Base-by-base conservation (phyloP, 2,888 invertebrate genomes). In the Lasius fuliginosus region DNA sequence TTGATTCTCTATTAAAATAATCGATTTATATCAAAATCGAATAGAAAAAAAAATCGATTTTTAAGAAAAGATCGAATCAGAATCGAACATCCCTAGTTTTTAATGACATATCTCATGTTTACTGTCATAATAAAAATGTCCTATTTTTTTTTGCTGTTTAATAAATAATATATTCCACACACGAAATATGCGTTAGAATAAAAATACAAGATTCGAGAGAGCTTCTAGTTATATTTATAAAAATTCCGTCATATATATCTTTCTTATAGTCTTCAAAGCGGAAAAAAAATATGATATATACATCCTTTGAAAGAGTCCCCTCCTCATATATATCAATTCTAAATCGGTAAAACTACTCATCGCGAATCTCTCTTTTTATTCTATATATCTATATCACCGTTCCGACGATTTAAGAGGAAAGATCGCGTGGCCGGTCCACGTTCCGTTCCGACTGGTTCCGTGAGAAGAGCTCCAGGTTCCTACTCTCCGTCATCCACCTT, bases 381-480 rank as follows among this genome's bases (percentile, higher is more conserved):
- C 27, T 56, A 23, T 1, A 30, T 42, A 56, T 18, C 27, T 56
- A 23, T 1, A 30, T 42, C 18, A 40, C 30, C 15, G 58, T 71
- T 42, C 42, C 18, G 36, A 4, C 69, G n/a, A 79, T 79, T 79
- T 15, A 56, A 60, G 42, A 71, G 42, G 73, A 79, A 73, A 46
- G 74, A 79, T 60, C 79, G 42, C 58, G 33, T 36, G 27, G 74
- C 60, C 74, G 73, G 36, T 75, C 53, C 82, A 30, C 77, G 88
- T 84, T 81, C 53, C 77, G 68, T 88, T 71, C 77, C 81, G 76
- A 88, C 84, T 86, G 69, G 86, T 88, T 86, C 76, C 88, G 88
- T 85, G 88, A 88, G 86, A 88, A 87, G 23, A 23, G 84, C 82
- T 82, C 83, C 86, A 82, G 53, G 85, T 86, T 85, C 85, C 67